Evolutionary conservation across 2,113 vertebrate species (phyloP).

Genomic region (Malurus elegans): DNA sequence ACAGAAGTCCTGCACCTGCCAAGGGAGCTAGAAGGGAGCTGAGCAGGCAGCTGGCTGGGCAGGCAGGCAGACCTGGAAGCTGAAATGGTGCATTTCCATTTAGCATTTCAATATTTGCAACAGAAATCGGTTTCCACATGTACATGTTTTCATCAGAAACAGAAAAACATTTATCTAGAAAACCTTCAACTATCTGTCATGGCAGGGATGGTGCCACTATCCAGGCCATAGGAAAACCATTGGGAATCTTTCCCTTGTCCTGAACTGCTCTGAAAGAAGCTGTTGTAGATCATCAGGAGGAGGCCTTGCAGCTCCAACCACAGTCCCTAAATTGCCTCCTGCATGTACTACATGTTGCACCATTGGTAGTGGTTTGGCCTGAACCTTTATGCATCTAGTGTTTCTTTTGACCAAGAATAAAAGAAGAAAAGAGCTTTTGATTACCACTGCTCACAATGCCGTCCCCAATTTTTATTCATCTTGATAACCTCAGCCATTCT

Average conservation of each 20-base stretch:
- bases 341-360: rapidly evolving
- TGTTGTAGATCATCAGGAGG: background rate
- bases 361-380: background rate
- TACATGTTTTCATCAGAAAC: background rate
- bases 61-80: background rate
- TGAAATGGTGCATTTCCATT: background rate
- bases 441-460: background rate
- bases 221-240: background rate
- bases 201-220: background rate
- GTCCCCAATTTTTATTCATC: background rate
- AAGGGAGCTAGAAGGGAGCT: background rate
- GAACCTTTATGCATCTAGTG: background rate
- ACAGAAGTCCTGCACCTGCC: background rate
- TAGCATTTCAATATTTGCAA: background rate
- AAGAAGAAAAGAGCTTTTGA: background rate
- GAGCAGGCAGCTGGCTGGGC: background rate
- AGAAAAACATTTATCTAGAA: background rate
- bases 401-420: background rate
- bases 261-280: background rate
- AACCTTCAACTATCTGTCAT: background rate
- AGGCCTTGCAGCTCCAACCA: background rate
- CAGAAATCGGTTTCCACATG: background rate
- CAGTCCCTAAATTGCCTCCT: background rate
- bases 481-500: background rate
- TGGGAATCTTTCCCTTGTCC: background rate